Percentiles rank a stretch among this genome's conserved stretches.
phyloP scores from a whole-genome alignment of 2,797 vertebrate species.

The Emydoidea blandingii region DNA sequence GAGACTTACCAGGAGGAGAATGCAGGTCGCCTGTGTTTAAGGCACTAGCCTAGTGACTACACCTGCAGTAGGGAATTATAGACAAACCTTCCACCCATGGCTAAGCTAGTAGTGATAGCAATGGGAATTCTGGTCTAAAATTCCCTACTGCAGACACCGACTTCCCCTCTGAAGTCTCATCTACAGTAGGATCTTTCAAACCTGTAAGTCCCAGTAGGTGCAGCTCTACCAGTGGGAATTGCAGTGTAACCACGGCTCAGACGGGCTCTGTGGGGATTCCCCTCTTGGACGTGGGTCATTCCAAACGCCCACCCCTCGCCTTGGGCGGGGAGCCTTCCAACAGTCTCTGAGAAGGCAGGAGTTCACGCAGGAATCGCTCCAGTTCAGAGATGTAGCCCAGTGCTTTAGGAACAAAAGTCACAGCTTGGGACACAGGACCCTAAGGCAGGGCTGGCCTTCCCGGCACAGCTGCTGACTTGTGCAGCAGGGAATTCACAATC shows the following conservation, averaged over 20 bases:
- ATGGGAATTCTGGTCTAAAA: background rate
- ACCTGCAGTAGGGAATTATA: background rate
- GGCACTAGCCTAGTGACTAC: background rate
- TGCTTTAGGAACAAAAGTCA: accelerated
- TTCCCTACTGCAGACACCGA: too few relatives aligned
- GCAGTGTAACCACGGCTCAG: background rate
- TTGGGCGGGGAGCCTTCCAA: background rate
- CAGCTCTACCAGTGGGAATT: background rate
- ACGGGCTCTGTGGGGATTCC: background rate
- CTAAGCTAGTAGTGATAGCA: background rate
- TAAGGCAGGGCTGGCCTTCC: conserved; percentile 13
- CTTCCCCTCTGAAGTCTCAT: background rate
- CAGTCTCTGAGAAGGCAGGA: background rate
- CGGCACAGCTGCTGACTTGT: background rate
- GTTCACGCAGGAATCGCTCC: background rate
- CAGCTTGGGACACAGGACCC: background rate
- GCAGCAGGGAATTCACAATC: background rate
- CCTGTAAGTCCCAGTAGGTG: background rate
- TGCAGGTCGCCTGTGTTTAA: background rate
- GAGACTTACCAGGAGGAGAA: background rate
- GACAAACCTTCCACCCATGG: background rate
- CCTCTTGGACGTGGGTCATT: background rate
- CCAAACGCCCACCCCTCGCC: background rate
- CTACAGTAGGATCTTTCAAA: background rate
- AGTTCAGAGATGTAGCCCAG: background rate